phyloP scores from a whole-genome alignment of 2,113 vertebrate genomes.

The Urocynchramus pylzowi region DNA sequence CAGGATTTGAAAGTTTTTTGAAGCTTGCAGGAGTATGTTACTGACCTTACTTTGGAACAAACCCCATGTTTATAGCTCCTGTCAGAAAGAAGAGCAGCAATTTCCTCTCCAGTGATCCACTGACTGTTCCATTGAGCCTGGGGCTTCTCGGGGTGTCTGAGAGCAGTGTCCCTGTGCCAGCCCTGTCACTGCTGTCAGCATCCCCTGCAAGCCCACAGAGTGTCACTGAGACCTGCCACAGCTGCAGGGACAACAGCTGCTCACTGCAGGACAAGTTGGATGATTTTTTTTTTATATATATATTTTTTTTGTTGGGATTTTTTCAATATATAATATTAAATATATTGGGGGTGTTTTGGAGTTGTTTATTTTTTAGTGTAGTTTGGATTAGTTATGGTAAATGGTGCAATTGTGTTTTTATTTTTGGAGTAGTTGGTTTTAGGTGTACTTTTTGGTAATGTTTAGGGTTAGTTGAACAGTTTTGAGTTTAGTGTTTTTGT shows the following conservation, averaged over 20 bases:
- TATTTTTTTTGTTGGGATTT: too few species aligned
- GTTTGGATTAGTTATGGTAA: too few species aligned
- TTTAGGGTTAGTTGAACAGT: too few species aligned
- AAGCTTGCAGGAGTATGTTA: background rate
- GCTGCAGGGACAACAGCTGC: background rate
- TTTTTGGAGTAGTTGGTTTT: too few species aligned
- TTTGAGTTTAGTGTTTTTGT: too few species aligned
- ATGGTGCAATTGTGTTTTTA: too few species aligned
- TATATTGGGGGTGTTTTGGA: too few species aligned
- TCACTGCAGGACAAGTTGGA: background rate
- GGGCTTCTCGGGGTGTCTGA: background rate
- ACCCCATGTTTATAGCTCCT: background rate
- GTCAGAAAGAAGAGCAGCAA: background rate
- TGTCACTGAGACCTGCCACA: background rate
- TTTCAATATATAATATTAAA: too few species aligned
- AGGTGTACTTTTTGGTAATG: too few species aligned
- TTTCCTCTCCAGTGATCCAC: background rate
- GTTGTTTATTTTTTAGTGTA: too few species aligned
- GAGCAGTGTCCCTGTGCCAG: background rate
- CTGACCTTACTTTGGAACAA: background rate
- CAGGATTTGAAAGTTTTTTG: background rate
- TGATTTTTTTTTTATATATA: too few species aligned
- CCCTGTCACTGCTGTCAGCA: background rate
- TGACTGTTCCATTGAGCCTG: background rate
- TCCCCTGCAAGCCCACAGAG: fast-evolving